A percentile compares a stretch with the other conserved stretches of the same genome.
Conservation (phyloP, 2,888 invertebrate species). For the Apodemia duryi region DNA sequence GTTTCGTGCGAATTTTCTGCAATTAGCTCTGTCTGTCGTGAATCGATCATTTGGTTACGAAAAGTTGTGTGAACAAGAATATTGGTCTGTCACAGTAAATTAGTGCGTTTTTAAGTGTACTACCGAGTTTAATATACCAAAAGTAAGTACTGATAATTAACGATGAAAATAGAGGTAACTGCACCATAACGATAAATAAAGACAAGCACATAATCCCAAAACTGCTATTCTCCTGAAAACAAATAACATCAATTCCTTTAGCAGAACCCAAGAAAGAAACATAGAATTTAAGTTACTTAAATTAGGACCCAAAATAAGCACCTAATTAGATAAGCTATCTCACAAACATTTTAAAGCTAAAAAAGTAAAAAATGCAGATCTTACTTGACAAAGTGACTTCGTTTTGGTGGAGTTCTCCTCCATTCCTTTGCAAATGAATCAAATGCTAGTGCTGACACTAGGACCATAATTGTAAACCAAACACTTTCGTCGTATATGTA, state of each 20-base stretch:
- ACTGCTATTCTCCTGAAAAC: conserved; percentile 77
- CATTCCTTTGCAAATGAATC: conserved; percentile 89
- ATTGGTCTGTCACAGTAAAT: too few species aligned
- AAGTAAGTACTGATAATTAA: too few species aligned
- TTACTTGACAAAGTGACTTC: conserved; percentile 54
- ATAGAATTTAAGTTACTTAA: too few species aligned
- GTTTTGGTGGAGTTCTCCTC: conserved; percentile 82
- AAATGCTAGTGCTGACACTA: conserved; percentile 84
- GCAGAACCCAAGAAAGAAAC: too few species aligned
- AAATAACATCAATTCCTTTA: not conserved
- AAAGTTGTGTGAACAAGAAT: too few species aligned
- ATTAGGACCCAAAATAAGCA: too few species aligned
- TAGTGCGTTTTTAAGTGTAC: too few species aligned
- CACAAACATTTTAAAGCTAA: not conserved
- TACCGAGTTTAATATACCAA: too few species aligned
- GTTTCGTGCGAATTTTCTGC: too few species aligned
- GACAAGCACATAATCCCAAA: conserved; percentile 80
- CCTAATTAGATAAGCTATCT: too few species aligned
- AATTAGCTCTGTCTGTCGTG: too few species aligned
- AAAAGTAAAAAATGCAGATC: conserved; percentile 19
- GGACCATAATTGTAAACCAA: conserved; percentile 83
- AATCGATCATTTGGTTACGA: too few species aligned
- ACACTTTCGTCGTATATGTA: conserved; percentile 86
- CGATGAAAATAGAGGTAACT: conserved; percentile 69
- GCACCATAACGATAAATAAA: conserved; percentile 86